A percentile compares a stretch with the other conserved stretches of the same genome.
These are phyloP conservation scores for Dermolepida albohirtum DNA, from an alignment of 2,888 invertebrate genomes.

Conservation along the genomic window DNA sequence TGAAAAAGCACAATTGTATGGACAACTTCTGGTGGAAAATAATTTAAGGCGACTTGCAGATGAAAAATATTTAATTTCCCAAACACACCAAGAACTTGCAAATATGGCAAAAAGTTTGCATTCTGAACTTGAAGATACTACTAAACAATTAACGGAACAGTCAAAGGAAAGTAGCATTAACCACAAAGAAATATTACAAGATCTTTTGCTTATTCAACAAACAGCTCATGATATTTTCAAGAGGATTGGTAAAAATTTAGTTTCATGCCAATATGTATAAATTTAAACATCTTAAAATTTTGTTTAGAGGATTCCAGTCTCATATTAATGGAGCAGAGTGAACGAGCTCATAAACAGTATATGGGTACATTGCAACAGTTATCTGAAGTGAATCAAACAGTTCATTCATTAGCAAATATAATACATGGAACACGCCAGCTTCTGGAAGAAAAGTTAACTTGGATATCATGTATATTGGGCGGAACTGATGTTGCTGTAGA, in stretches of 20 bases:
- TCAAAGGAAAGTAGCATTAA: conserved; percentile 66
- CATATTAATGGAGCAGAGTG: conserved; percentile 65
- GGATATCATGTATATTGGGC: conserved; percentile 61
- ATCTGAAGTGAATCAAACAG: conserved; percentile 67
- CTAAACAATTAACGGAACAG: conserved; percentile 66
- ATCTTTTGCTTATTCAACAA: conserved; percentile 68
- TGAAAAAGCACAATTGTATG: conserved; percentile 65
- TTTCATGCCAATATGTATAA: no score
- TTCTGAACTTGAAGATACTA: conserved; percentile 69
- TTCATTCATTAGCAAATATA: conserved; percentile 61
- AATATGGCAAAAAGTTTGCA: conserved; percentile 69
- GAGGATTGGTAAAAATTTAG: conserved; percentile 65
- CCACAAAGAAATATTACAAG: conserved; percentile 69
- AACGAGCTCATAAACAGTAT: conserved; percentile 66
- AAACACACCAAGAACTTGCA: conserved; percentile 70
- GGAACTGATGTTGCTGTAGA: conserved; percentile 63
- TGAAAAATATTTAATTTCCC: conserved; percentile 71
- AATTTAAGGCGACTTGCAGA: conserved; percentile 70
- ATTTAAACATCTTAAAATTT: neutral
- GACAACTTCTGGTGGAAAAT: conserved; percentile 67
- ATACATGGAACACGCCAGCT: conserved; percentile 59
- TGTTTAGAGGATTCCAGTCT: conserved; percentile 62
- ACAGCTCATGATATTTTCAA: conserved; percentile 69
- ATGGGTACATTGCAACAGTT: conserved; percentile 65
- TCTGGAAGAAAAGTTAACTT: conserved; percentile 60